Base-by-base conservation (phyloP, 2,888 invertebrate species). In the Pycnomerus fuliginosus region DNA sequence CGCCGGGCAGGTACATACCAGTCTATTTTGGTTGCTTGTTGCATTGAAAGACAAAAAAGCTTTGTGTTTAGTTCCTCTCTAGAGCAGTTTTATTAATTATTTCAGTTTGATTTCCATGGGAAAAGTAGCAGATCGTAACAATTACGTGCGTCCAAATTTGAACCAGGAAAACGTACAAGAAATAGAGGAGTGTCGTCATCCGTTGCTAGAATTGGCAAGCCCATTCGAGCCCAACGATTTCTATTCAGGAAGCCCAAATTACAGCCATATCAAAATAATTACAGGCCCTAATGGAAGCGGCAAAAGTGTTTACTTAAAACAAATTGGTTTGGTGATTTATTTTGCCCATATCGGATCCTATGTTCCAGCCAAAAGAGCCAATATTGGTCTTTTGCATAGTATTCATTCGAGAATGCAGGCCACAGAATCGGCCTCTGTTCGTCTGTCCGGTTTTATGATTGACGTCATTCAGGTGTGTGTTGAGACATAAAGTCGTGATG, bases 221-320 rank as follows among this genome's bases (percentile, higher is more conserved):
- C 76, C 76, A 50, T 89, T 85, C 65, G 85, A 92, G 2, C 78
- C 88, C 0, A 93, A 93, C 67, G 81, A 87, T 61, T 77, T 80
- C 3, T 65, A 71, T 43, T 85, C 85, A 38, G 80, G 81, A 0
- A n/a, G n/a, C n/a, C 64, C 72, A 16, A 14, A 34, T 1, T 71
- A 74, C 3, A 79, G 79, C 10, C 70, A 74, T 7, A 78, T 94
- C 14, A 88, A 87, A 66, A 79, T 96, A 32, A 73, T 95, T 3
- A 91, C 90, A 0, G 95, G 94, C 1, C 90, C 95, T 0, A 96
- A 95, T 70, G 84, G 90, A 1, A 88, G 90, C 62, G 96, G 96
- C 2, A 97, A 96, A 72, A 94, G 90, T 46, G 83, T 94, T 16
- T 96, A 90, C 69, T 76, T 96, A 63, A 94, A 93, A 71, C 91